Conservation (phyloP, 1,140 invertebrate genomes). For the Hydropsyche tenuis region DNA sequence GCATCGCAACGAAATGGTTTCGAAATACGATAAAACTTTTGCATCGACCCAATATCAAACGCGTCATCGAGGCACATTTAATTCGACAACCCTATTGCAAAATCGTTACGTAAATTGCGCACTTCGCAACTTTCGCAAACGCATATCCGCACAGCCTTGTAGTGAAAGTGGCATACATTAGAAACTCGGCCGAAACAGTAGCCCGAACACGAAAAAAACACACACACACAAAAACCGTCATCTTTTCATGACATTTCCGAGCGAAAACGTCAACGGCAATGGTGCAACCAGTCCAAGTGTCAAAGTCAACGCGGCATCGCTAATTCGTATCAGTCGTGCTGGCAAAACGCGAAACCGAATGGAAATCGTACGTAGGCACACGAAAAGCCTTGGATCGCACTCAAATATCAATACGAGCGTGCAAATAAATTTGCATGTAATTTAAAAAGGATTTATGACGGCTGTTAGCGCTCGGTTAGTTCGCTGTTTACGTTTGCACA, state of each 20-base stretch:
- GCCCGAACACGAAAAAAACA: not conserved
- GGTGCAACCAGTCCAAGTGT: not conserved
- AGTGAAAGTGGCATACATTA: too few relatives aligned
- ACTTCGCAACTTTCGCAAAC: not conserved
- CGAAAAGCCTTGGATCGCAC: conserved; percentile 1
- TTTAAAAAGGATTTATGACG: conserved; percentile 13
- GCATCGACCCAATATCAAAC: too few relatives aligned
- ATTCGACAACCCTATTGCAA: not conserved
- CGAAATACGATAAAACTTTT: too few relatives aligned
- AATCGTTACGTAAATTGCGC: not conserved
- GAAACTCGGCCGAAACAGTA: conserved; percentile 22
- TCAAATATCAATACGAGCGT: conserved; percentile 12
- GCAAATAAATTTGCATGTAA: conserved; percentile 9
- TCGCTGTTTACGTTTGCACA: conserved; percentile 22
- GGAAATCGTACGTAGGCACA: not conserved
- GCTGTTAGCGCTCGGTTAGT: not conserved
- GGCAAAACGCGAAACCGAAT: too few relatives aligned
- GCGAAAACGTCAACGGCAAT: not conserved
- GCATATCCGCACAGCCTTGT: too few relatives aligned
- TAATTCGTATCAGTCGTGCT: conserved; percentile 14
- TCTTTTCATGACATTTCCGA: conserved; percentile 28
- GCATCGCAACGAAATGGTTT: too few relatives aligned
- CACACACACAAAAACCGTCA: not conserved
- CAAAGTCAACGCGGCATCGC: conserved; percentile 11
- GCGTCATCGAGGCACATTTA: too few relatives aligned